Evolutionary conservation across 2,797 vertebrate genomes (phyloP), one percentile per base, ranked within the genome.

Genomic region (Euphonia xanthogaster): DNA sequence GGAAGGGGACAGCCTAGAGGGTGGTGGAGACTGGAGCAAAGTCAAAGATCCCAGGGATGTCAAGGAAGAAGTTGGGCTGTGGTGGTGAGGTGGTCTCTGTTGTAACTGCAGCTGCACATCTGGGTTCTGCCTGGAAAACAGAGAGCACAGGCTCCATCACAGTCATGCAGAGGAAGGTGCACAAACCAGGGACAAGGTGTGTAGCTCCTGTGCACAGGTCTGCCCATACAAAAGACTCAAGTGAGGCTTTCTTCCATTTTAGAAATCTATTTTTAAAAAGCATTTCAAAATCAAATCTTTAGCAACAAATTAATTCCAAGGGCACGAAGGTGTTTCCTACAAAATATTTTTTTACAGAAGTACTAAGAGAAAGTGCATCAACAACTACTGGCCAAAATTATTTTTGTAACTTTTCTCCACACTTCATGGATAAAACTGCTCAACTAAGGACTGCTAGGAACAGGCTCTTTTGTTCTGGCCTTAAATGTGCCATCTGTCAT

Each of bases 21-120:
- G 98, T 5, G 98, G 98, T 1, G 99, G 98, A 86, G 99, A 99
- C 97, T 99, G 99, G 30, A 99, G 97, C 27, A 99, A 98, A 66
- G 99, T 98, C 96, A 99, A 96, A 66, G 99, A 99, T 60, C 98
- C 98, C 97, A 99, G 88, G 1, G 99, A 99, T 0, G 99, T 99
- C 92, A 99, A 98, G 13, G 99, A 99, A 76, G 99, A 99, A 31
- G 99, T 99, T 35, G 99, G 99, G 87, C 99, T 99, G 97, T 99
- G 99, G 84, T 99, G 99, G 94, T 99, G 98, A 79, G 98, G 95
- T 28, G 98, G 97, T 73, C 99, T 98, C 96, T 99, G 99, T 72
- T 98, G 98, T 94, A 99, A 96, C 72, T 98, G 97, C 95, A 98
- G 90, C 27, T 97, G 96, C 82, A 98, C 97, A 35, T 99, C 99